Conservation (phyloP, 1,140 invertebrate species). For the Hypsibius dujardini region DNA sequence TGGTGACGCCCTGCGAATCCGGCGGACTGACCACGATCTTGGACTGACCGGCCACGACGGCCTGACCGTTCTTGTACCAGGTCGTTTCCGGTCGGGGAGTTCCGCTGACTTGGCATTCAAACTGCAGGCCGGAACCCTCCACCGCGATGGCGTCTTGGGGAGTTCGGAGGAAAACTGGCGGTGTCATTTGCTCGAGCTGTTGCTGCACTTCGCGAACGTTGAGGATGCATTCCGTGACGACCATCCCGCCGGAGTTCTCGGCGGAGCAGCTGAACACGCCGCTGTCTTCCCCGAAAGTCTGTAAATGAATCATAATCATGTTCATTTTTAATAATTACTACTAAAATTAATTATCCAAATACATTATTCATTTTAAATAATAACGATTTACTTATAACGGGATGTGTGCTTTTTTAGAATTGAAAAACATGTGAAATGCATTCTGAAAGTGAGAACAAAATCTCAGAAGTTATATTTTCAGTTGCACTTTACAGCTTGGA, state of each 20-base stretch:
- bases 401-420: no score
- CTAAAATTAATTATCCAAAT: no score
- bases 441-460: no score
- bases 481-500: no score
- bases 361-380: no score
- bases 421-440: no score
- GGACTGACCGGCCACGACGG: neutral
- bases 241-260: conserved; percentile 46
- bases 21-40: neutral
- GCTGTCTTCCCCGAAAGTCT: conserved; percentile 59
- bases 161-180: conserved; percentile 44
- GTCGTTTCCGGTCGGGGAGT: conserved; percentile 25
- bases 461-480: no score
- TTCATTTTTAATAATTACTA: no score
- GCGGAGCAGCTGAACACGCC: conserved; percentile 55
- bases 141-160: conserved; percentile 50
- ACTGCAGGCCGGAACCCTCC: conserved; percentile 50
- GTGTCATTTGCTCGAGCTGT: conserved; percentile 21
- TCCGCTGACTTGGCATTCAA: conserved; percentile 47
- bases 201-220: conserved; percentile 36
- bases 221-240: conserved; percentile 52
- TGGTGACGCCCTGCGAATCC: neutral
- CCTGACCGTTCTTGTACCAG: conserved; percentile 16
- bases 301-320: no score
- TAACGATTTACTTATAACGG: no score